phyloP scores from a whole-genome alignment of 64 coral and sea anemone species.

The Anthopleura sola region DNA sequence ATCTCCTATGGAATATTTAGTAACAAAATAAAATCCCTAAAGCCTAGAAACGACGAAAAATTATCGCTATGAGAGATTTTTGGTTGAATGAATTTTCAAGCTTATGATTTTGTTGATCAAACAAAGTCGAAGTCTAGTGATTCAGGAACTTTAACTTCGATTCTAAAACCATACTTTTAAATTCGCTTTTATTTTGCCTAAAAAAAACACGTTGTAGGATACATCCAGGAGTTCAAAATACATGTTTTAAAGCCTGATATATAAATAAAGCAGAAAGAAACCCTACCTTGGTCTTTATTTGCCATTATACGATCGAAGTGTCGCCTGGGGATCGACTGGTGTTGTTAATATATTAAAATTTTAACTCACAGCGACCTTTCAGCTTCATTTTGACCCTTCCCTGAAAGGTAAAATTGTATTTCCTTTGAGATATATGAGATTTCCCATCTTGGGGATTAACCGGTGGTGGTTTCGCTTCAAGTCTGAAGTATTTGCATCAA shows the following conservation, averaged over 20 bases:
- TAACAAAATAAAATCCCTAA: background rate
- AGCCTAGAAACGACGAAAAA: background rate
- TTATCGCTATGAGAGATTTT: background rate
- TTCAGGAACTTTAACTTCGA: background rate
- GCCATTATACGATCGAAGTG: background rate
- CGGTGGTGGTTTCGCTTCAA: background rate
- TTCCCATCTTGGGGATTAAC: background rate
- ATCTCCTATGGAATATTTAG: background rate
- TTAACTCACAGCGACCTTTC: background rate
- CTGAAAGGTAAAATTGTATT: background rate
- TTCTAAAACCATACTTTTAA: background rate
- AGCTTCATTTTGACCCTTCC: background rate
- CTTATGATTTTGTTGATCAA: background rate
- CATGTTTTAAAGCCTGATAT: background rate
- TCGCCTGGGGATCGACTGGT: background rate
- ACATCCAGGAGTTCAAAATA: background rate
- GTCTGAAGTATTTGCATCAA: background rate
- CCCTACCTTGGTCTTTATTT: slow-evolving; percentile 8
- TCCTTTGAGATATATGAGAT: background rate
- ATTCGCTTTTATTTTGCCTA: background rate
- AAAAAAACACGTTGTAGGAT: background rate
- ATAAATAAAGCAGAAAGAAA: background rate
- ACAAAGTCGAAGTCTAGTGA: background rate
- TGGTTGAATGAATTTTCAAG: background rate
- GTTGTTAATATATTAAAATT: background rate